phyloP scores from a whole-genome alignment of 2,888 invertebrate species.

The Hemaris fuciformis region DNA sequence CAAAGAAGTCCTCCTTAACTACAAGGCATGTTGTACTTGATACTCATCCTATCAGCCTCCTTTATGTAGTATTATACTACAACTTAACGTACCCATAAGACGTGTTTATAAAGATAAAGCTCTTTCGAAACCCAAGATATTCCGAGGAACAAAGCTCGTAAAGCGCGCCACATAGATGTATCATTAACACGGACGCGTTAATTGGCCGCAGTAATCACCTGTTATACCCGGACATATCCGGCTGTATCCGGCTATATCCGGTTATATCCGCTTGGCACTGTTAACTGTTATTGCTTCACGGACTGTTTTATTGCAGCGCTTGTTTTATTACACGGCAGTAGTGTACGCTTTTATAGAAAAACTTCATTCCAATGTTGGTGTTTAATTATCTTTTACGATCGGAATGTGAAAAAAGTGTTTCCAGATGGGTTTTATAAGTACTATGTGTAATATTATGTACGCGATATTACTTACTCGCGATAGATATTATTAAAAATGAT shows the following conservation, averaged over 20 bases:
- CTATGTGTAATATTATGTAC: too few relatives aligned
- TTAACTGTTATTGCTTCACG: slow-evolving; percentile 51
- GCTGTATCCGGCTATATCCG: slow-evolving; percentile 36
- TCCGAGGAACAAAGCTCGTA: not conserved
- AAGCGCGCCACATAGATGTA: slow-evolving; percentile 18
- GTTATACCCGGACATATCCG: slow-evolving; percentile 43
- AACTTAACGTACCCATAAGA: too few relatives aligned
- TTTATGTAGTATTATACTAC: too few relatives aligned
- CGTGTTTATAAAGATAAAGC: too few relatives aligned
- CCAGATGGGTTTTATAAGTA: not conserved
- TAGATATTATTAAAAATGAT: too few relatives aligned
- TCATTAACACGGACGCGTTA: slow-evolving; percentile 40
- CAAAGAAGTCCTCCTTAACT: too few relatives aligned
- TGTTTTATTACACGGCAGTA: slow-evolving; percentile 34
- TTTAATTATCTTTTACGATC: slow-evolving; percentile 8
- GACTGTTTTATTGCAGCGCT: slow-evolving; percentile 43
- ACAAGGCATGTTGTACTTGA: too few relatives aligned
- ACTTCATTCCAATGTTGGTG: slow-evolving; percentile 3
- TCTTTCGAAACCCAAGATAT: not conserved
- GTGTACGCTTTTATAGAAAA: slow-evolving; percentile 10
- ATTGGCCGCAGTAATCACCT: slow-evolving; percentile 56
- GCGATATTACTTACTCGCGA: too few relatives aligned
- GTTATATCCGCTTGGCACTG: slow-evolving; percentile 37
- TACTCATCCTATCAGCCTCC: too few relatives aligned
- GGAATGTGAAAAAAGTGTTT: not conserved